Evolutionary conservation across 2,888 invertebrate genomes (phyloP).

Genomic region (Eremobia ochroleuca): DNA sequence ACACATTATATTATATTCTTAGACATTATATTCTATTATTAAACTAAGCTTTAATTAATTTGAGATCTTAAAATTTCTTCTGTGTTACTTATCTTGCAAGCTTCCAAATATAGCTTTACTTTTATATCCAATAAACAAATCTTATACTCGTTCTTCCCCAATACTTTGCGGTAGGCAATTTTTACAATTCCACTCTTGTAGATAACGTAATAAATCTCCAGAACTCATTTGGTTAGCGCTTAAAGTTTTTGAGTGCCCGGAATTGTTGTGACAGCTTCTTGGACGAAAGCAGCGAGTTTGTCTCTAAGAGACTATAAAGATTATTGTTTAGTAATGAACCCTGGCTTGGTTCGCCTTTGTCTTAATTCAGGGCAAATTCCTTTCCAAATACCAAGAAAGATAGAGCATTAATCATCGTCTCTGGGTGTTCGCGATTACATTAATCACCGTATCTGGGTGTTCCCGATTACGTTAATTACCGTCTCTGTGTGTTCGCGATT

Average conservation of each 20-base stretch:
- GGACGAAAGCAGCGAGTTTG: slow-evolving; percentile 59
- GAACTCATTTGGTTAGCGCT: slow-evolving; percentile 66
- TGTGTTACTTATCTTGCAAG: slow-evolving; percentile 3
- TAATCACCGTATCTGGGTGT: slow-evolving; percentile 14
- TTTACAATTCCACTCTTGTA: slow-evolving; percentile 55
- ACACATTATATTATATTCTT: background rate
- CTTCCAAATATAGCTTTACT: slow-evolving; percentile 26
- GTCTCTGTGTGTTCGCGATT: background rate
- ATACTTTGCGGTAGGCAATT: slow-evolving; percentile 47
- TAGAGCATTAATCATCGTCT: slow-evolving; percentile 20
- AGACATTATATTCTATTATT: background rate
- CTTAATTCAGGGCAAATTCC: slow-evolving; percentile 18
- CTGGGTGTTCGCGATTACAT: background rate
- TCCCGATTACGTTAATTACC: slow-evolving; percentile 7
- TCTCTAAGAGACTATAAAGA: slow-evolving; percentile 26
- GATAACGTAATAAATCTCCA: slow-evolving; percentile 57
- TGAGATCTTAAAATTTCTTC: background rate
- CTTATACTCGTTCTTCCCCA: slow-evolving; percentile 27
- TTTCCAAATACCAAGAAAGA: slow-evolving; percentile 22
- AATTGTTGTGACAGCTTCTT: slow-evolving; percentile 47
- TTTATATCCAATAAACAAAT: slow-evolving; percentile 54
- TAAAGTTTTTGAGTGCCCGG: slow-evolving; percentile 64
- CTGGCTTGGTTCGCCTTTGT: slow-evolving; percentile 13
- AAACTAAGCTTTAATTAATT: background rate
- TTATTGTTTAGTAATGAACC: slow-evolving; percentile 45